phyloP scores from a whole-genome alignment of 2,888 invertebrate species.

The Arctia plantaginis region DNA sequence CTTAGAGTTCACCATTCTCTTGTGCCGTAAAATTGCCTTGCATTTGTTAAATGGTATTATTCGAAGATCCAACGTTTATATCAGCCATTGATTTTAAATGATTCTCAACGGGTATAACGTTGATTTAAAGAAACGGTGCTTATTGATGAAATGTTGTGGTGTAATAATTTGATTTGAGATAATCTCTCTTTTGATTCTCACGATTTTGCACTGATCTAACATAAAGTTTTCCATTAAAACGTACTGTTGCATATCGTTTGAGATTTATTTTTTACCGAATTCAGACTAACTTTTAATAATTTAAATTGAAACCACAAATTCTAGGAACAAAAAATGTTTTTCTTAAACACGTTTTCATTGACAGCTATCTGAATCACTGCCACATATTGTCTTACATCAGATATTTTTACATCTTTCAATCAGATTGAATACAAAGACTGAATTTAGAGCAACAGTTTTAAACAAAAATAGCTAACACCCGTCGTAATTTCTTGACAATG shows the following conservation, averaged over 20 bases:
- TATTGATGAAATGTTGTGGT: conserved; percentile 18
- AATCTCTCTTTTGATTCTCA: conserved; percentile 19
- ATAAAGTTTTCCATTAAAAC: conserved; percentile 15
- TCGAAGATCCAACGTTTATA: conserved; percentile 20
- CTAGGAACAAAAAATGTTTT: not conserved
- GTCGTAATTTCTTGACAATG: conserved; percentile 56
- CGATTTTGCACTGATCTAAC: conserved; percentile 19
- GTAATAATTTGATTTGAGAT: conserved; percentile 14
- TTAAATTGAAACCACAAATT: conserved; percentile 1
- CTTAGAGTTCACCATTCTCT: conserved; percentile 47
- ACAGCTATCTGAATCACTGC: not conserved
- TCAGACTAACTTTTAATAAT: not conserved
- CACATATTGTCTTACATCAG: conserved; percentile 11
- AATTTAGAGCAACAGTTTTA: conserved; percentile 14
- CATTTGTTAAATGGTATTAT: conserved; percentile 26
- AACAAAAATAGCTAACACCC: conserved; percentile 33
- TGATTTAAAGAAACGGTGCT: conserved; percentile 32
- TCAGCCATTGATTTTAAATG: conserved; percentile 31
- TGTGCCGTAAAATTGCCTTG: conserved; percentile 42
- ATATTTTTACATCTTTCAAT: conserved; percentile 18
- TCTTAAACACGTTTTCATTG: not conserved
- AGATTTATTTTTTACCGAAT: conserved; percentile 3
- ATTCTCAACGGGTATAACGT: conserved; percentile 37
- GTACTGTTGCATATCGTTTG: not conserved
- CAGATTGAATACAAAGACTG: conserved; percentile 20